Evolutionary conservation across 2,113 vertebrate species (phyloP).

Genomic region (Chloebia gouldiae): DNA sequence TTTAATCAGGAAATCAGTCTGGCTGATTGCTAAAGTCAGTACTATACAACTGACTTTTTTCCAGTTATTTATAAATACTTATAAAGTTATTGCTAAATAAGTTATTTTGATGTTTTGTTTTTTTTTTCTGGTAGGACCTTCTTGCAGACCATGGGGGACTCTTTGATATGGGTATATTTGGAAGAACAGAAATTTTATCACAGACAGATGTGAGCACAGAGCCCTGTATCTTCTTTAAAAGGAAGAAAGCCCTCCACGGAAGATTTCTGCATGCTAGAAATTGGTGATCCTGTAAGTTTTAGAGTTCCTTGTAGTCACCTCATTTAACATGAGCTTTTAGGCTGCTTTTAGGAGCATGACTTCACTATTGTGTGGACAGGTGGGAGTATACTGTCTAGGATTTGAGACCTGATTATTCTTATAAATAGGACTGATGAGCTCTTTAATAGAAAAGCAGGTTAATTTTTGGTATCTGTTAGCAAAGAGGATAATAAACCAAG

Average conservation of each 20-base stretch:
- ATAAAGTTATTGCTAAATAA: not conserved
- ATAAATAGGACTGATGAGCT: not conserved
- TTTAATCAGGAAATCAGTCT: not conserved
- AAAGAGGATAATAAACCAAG: not conserved
- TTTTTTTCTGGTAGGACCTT: not conserved
- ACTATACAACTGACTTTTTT: not conserved
- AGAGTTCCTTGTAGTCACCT: not conserved
- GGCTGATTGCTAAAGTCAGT: not conserved
- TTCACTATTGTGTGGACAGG: not conserved
- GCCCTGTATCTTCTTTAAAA: not conserved
- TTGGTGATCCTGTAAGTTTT: not conserved
- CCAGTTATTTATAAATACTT: not conserved
- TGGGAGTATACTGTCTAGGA: not conserved
- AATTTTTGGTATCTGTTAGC: not conserved
- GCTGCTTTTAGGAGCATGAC: not conserved
- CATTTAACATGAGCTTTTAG: not conserved
- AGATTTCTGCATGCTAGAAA: not conserved
- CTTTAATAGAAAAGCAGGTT: not conserved
- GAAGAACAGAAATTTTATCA: not conserved
- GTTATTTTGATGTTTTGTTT: not conserved
- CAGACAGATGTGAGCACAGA: not conserved
- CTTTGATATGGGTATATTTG: not conserved
- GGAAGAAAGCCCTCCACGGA: not conserved
- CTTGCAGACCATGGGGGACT: not conserved
- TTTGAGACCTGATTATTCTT: not conserved